Evolutionary conservation across 2,888 invertebrate species (phyloP), one percentile per base, ranked within the genome.

Genomic region (Portevinia maculata): DNA sequence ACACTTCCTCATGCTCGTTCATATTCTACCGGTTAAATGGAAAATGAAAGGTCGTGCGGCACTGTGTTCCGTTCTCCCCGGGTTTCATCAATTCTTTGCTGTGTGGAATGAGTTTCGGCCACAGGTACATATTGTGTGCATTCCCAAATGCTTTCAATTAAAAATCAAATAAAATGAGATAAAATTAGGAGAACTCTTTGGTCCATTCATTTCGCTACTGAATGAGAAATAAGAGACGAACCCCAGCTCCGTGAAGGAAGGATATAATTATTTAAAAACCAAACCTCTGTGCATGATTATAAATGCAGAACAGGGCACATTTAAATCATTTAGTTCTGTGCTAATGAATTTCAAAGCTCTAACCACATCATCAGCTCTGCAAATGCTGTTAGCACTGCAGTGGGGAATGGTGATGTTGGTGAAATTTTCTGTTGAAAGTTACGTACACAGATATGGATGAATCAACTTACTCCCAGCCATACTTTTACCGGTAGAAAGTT

Each of bases 331-430:
- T 71, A 85, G 69, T 84, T 75, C 74, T 84, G 73, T 85, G 84
- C 81, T 81, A 85, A 85, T 84, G 85, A 83, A 84, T 84, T 85
- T 85, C 85, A 85, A 85, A 85, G 85, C 85, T 79, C 81, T 81
- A 84, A 85, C 85, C 85, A 85, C 85, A 85, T 84, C 85, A 84
- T 85, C 85, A 85, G 85, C 84, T 85, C 85, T 83, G 83, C 83
- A 83, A 83, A 83, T 73, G 83, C 62, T 83, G 60, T 57, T 67
- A 62, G 50, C 46, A 46, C 13, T 70, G 50, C 55, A 60, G 11
- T 71, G 28, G 30, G 39, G n/a, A 11, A 5, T 37, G 50, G 30
- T 5, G 44, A 24, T n/a, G 34, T 21, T 21, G 64, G 50, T 52
- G 32, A 24, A 3, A 50, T 9, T 11, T 55, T 32, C 55, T 19